phyloP scores from a whole-genome alignment of 2,797 vertebrate species.

The Sebastes steindachneri region DNA sequence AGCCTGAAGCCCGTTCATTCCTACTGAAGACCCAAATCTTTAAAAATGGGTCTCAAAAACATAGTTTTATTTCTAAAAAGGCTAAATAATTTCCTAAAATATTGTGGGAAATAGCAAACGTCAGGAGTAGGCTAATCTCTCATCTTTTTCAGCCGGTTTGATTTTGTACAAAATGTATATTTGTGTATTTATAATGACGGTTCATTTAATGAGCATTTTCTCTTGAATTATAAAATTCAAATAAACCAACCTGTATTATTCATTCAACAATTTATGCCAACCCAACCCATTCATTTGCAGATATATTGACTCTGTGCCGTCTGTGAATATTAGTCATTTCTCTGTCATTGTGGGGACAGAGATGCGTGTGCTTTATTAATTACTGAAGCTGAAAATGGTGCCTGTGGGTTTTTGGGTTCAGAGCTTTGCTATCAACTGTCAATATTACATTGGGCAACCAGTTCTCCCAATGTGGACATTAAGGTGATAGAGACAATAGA shows the following conservation, averaged over 20 bases:
- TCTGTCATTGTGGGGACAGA: neutral
- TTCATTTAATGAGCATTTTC: neutral
- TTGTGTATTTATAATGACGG: neutral
- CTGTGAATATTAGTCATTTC: neutral
- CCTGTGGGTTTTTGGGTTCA: conserved; percentile 4
- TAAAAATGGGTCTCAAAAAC: neutral
- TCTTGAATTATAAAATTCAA: neutral
- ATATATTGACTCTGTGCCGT: neutral
- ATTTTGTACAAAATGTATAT: neutral
- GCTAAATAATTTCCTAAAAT: neutral
- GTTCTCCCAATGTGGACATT: neutral
- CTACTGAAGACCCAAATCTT: neutral
- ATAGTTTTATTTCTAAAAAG: neutral
- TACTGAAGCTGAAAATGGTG: neutral
- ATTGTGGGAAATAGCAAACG: neutral
- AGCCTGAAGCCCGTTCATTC: neutral
- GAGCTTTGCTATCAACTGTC: conserved; percentile 29
- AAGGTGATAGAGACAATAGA: neutral
- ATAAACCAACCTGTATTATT: neutral
- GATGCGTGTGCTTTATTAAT: neutral
- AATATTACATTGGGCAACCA: conserved; percentile 23
- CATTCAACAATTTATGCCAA: neutral
- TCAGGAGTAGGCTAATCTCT: neutral
- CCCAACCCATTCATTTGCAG: neutral
- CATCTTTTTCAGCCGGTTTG: neutral